Evolutionary conservation across 2,113 vertebrate genomes (phyloP), one percentile per base, ranked within the genome.

Genomic region (Petroica traversi): DNA sequence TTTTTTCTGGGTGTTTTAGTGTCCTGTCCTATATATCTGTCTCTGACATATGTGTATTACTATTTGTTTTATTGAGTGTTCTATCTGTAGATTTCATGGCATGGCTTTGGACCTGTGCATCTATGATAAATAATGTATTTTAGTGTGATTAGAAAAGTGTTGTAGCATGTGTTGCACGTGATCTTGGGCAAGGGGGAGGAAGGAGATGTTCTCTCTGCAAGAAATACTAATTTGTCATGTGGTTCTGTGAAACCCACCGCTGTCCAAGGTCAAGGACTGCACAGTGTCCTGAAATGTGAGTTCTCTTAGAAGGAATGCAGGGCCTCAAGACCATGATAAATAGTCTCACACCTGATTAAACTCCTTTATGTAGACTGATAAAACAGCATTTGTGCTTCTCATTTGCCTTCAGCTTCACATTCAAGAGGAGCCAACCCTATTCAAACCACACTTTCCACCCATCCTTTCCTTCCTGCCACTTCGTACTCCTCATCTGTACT

Each of bases 221-320:
- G 92, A 96, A 97, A 96, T 88, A 71, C 84, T 95, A 94, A 97
- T 98, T 97, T 98, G 97, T 98, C 96, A 97, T 95, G 64, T 85
- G 86, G 92, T 85, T 97, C 86, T 96, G 59, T 94, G 88, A 96
- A 95, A 77, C 81, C 87, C 29, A 52, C 79, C 90, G 77, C 84
- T 87, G 36, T 82, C 89, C 94, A 98, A 98, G 98, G 97, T 98
- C 97, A 98, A 97, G 95, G 97, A 96, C 95, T 96, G 49, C 89
- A 59, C 72, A 91, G 89, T 89, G 84, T 96, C 97, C 95, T 97
- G 86, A 97, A 97, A 95, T 69, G 80, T 91, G 88, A 96, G 76
- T 91, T 96, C 89, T 97, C 82, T 82, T 90, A 93, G 87, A 95
- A 87, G 68, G 83, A 73, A 79, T 85, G 78, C 26, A 46, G 83